Base-by-base conservation (phyloP, 2,113 vertebrate species). In the Urocitellus parryii region DNA sequence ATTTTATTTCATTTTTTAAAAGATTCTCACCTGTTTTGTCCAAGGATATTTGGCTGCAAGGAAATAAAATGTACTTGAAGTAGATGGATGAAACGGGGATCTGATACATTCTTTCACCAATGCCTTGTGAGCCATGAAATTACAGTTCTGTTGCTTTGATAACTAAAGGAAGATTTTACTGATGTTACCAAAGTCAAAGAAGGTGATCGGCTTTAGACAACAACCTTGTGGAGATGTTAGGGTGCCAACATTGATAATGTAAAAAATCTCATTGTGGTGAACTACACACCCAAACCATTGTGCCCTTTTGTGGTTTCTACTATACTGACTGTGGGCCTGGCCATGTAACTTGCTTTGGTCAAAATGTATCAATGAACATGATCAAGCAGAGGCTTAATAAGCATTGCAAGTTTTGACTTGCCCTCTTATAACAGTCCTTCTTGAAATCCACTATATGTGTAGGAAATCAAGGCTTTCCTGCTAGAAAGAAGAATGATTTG, bases 211-310 rank as follows among this genome's bases (percentile, higher is more conserved):
- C 8, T 96, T 94, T 84, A 42, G n/a, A 70, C 24, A 24, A 32
- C 18, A 83, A 53, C 1, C 56, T 74, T 77, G 27, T 2, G 25
- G 34, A 53, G 20, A n/a, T 20, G 9, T 25, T 72, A 29, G 10
- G 3, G 34, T 18, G 16, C 63, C 29, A 68, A 65, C 11, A 32
- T 2, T 58, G 18, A 80, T 9, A 27, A 2, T 25, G 13, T 37
- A 37, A 34, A 95, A 61, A 14, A 1, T 8, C 65, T 61, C 45
- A 65, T 74, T 90, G 56, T n/a, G 6, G 76, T 63, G 20, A 92
- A 24, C 2, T 14, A 32, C 4, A 32, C 0, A 27, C 0, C 4
- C 8, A 8, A 37, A 10, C 8, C 17, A 16, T 24, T 16, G 8
- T 34, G 8, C 17, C 14, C 56, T 45, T 84, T 1, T 34, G 10